phyloP scores from a whole-genome alignment of 1,140 invertebrate genomes.

The Nixonia krombeini region DNA sequence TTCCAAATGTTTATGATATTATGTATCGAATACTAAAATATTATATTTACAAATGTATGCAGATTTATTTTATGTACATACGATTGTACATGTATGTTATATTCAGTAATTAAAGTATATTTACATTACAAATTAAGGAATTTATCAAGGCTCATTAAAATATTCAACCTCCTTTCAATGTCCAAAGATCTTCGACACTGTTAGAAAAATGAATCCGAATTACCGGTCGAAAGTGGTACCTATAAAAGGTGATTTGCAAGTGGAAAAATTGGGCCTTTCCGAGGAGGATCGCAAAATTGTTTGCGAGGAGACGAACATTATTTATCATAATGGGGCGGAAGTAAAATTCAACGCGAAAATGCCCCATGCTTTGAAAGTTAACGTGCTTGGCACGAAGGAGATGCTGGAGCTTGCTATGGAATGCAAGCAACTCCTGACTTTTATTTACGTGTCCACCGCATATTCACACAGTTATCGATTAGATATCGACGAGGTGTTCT shows the following conservation, averaged over 20 bases:
- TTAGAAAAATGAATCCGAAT: conserved; percentile 68
- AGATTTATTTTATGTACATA: too few species aligned
- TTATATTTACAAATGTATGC: too few species aligned
- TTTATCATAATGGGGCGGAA: conserved; percentile 92
- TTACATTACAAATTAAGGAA: too few species aligned
- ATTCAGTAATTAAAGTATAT: too few species aligned
- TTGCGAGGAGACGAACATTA: conserved; percentile 76
- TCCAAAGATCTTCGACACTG: conserved; percentile 74
- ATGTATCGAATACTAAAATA: too few species aligned
- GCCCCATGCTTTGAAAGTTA: conserved; percentile 75
- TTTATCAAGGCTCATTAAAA: too few species aligned
- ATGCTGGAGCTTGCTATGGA: conserved; percentile 76
- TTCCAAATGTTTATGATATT: too few species aligned
- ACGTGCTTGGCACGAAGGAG: conserved; percentile 76
- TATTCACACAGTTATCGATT: conserved; percentile 63
- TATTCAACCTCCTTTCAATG: too few species aligned
- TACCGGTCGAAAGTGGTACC: conserved; percentile 76
- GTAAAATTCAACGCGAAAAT: conserved; percentile 90
- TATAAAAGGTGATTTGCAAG: conserved; percentile 78
- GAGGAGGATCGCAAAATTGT: conserved; percentile 75
- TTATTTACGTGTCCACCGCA: conserved; percentile 54
- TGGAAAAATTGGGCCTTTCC: conserved; percentile 79
- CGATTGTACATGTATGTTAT: too few species aligned
- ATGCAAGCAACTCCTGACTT: conserved; percentile 69
- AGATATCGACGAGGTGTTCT: conserved; percentile 73